phyloP scores from a whole-genome alignment of 30 jellyfish, hydroid and myxozoan species.

The Hydractinia echinata region DNA sequence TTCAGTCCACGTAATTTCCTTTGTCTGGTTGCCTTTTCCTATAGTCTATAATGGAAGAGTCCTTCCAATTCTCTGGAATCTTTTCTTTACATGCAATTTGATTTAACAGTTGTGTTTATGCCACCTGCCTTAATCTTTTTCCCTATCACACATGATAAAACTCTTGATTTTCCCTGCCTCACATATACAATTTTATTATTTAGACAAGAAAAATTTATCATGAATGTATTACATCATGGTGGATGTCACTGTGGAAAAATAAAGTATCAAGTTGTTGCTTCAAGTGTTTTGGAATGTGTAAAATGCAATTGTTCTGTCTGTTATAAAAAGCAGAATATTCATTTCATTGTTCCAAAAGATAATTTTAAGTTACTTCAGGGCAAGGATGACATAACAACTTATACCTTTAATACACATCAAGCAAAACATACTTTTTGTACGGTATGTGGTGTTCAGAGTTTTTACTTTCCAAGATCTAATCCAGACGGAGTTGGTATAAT shows the following conservation, averaged over 20 bases:
- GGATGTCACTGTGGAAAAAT: constrained; percentile 96
- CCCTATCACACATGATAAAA: too few relatives aligned
- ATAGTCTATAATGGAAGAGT: too few relatives aligned
- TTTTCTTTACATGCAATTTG: too few relatives aligned
- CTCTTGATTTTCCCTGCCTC: too few relatives aligned
- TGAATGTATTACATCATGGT: constrained; percentile 43
- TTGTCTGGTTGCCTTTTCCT: too few relatives aligned
- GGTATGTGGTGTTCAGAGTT: constrained; percentile 94
- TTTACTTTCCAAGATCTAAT: constrained; percentile 85
- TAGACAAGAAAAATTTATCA: too few relatives aligned
- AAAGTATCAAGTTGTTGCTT: constrained; percentile 60
- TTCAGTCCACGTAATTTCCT: too few relatives aligned
- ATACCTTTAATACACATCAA: constrained; percentile 82
- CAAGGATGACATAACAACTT: constrained; percentile 59
- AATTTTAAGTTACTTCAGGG: constrained; percentile 63
- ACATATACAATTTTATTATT: too few relatives aligned
- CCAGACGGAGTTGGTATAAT: constrained; percentile 93
- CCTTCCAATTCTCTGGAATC: too few relatives aligned
- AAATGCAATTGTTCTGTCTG: constrained; percentile 90
- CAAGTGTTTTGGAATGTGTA: constrained; percentile 47
- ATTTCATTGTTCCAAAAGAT: constrained; percentile 75
- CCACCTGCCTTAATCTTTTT: too few relatives aligned
- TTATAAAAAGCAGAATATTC: constrained; percentile 72
- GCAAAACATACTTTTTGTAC: constrained; percentile 89
- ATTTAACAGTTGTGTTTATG: too few relatives aligned